Evolutionary conservation across 2,888 invertebrate genomes (phyloP).

Genomic region (Baccha elongata): DNA sequence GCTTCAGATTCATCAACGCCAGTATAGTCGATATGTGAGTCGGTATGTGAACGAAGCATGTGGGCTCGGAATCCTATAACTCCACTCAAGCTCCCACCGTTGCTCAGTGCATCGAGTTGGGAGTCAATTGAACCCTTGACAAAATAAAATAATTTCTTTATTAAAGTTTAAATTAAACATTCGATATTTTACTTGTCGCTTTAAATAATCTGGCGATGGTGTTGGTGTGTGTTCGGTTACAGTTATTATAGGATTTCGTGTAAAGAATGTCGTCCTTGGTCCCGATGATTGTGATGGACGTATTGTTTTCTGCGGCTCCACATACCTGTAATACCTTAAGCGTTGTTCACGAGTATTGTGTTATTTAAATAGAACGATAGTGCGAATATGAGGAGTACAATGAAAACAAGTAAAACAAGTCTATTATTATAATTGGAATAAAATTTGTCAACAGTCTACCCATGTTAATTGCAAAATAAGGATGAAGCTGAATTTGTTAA

Average conservation of each 20-base stretch:
- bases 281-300: slow-evolving; percentile 80
- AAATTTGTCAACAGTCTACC: not conserved
- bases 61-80: slow-evolving; percentile 83
- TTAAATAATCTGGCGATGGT: slow-evolving; percentile 93
- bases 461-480: slow-evolving; percentile 10
- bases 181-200: slow-evolving; percentile 86
- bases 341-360: slow-evolving; percentile 73
- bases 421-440: too few relatives aligned
- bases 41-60: slow-evolving; percentile 93
- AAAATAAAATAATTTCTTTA: slow-evolving; percentile 33
- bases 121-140: slow-evolving; percentile 94
- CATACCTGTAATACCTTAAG: slow-evolving; percentile 82
- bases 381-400: slow-evolving; percentile 74
- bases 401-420: too few relatives aligned
- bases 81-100: slow-evolving; percentile 78
- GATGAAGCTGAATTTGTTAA: slow-evolving; percentile 4
- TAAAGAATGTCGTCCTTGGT: slow-evolving; percentile 83
- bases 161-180: not conserved
- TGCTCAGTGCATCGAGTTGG: slow-evolving; percentile 87
- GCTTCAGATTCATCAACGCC: slow-evolving; percentile 94
- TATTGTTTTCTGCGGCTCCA: slow-evolving; percentile 80
- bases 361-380: slow-evolving; percentile 72
- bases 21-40: slow-evolving; percentile 94
- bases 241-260: slow-evolving; percentile 96
- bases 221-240: slow-evolving; percentile 98